phyloP scores from a whole-genome alignment of 2,113 vertebrate genomes.

The Nansenia antarctica region DNA sequence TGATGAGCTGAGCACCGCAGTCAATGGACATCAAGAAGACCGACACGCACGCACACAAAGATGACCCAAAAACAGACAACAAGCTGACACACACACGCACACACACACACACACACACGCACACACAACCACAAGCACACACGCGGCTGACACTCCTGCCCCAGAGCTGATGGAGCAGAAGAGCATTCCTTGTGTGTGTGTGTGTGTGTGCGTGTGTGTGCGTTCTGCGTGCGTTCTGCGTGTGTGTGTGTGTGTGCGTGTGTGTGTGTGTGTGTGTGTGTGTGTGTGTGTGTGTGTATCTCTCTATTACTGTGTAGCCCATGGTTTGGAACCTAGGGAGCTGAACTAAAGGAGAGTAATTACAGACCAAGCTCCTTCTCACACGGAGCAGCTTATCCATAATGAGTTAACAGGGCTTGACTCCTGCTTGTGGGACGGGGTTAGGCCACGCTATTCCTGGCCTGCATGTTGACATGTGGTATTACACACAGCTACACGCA shows the following conservation, averaged over 20 bases:
- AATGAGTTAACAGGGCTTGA: neutral
- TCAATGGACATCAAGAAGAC: conserved; percentile 1
- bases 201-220: too few species aligned
- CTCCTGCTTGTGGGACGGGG: neutral
- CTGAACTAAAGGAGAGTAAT: neutral
- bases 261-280: too few species aligned
- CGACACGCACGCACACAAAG: neutral
- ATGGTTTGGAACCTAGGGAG: too few species aligned
- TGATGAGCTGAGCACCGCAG: conserved; percentile 49
- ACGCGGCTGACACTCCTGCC: neutral
- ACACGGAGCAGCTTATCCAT: neutral
- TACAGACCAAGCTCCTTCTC: neutral
- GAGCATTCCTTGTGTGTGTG: neutral
- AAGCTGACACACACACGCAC: neutral
- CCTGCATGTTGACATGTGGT: neutral
- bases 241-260: neutral
- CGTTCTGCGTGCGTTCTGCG: too few species aligned
- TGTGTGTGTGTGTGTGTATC: too few species aligned
- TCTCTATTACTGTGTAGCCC: too few species aligned
- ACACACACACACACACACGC: conserved; percentile 12
- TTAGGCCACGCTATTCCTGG: neutral
- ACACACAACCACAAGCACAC: neutral
- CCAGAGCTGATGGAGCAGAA: neutral
- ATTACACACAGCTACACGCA: neutral
- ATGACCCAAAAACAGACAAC: too few species aligned